Evolutionary conservation across 2,888 invertebrate genomes (phyloP), one percentile per base, ranked within the genome.

Genomic region (Agriotes lineatus): DNA sequence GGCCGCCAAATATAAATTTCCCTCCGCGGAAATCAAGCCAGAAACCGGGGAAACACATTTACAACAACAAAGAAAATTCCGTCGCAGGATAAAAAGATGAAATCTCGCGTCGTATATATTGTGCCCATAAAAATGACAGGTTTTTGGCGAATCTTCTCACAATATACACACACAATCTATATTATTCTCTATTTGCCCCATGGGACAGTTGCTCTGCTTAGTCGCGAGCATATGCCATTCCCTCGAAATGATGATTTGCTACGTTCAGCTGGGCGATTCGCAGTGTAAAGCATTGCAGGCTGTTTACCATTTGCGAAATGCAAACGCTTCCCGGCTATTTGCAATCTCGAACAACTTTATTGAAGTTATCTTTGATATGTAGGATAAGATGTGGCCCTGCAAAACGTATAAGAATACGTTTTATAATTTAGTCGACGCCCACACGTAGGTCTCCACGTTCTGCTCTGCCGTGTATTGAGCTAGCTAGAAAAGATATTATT

Each of bases 21-120:
- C 79, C 82, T 80, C 81, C 72, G 76, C 79, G 82, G 82, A 82
- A 82, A 82, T 82, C 81, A 80, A 80, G 78, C 72, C 78, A 70
- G 71, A 73, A 76, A 77, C 76, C 75, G 77, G 77, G 72, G 72
- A 75, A 78, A 78, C 75, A 77, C 79, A 79, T 80, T 79, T 79
- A 74, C 76, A 74, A 74, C 78, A 77, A 81, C 79, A 80, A 80
- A 80, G 78, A 77, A 77, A 78, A 79, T 79, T 78, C 76, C 75
- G 74, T 75, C 73, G 76, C 74, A 67, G 77, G 70, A 73, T 75
- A 75, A 78, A 77, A 77, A 80, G 78, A 80, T 79, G 78, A 79
- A 79, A 79, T 78, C 78, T 78, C 73, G 73, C 75, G 72, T 73
- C 78, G 74, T 77, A 78, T 79, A 79, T 78, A 78, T 79, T 74